phyloP scores from a whole-genome alignment of 2,888 invertebrate species.

The Carpatolechia fugitivella region DNA sequence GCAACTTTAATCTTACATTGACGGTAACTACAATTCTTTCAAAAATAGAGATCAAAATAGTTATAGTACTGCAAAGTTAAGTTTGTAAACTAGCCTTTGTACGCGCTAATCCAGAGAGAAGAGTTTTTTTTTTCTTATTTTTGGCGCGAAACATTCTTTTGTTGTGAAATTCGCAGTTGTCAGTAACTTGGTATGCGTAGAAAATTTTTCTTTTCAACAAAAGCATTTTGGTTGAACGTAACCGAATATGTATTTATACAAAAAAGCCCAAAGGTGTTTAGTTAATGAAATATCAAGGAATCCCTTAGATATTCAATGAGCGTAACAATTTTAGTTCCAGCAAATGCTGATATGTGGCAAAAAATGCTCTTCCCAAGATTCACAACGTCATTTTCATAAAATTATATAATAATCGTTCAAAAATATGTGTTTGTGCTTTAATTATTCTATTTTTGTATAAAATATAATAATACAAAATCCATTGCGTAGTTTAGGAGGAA shows the following conservation, averaged over 20 bases:
- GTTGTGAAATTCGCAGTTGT: conserved; percentile 24
- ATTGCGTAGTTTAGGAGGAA: no score
- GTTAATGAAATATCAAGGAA: no score
- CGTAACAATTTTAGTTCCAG: no score
- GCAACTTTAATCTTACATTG: neutral
- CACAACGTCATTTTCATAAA: no score
- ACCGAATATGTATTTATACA: neutral
- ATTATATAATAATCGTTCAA: no score
- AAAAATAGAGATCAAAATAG: neutral
- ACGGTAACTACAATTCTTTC: neutral
- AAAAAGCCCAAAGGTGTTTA: no score
- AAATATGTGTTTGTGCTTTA: no score
- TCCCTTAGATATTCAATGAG: no score
- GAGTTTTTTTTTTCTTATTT: conserved; percentile 31
- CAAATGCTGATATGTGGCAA: no score
- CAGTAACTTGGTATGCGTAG: conserved; percentile 30
- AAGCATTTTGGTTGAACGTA: conserved; percentile 9
- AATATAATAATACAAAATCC: no score
- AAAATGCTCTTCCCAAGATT: no score
- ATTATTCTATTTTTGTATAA: no score
- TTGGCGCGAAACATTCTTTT: conserved; percentile 23
- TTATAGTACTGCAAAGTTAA: neutral
- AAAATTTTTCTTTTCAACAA: conserved; percentile 10
- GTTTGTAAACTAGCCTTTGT: conserved; percentile 29
- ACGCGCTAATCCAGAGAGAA: conserved; percentile 42